Evolutionary conservation across 2,797 vertebrate species (phyloP), one percentile per base, ranked within the genome.

Genomic region (Chromis chromis): DNA sequence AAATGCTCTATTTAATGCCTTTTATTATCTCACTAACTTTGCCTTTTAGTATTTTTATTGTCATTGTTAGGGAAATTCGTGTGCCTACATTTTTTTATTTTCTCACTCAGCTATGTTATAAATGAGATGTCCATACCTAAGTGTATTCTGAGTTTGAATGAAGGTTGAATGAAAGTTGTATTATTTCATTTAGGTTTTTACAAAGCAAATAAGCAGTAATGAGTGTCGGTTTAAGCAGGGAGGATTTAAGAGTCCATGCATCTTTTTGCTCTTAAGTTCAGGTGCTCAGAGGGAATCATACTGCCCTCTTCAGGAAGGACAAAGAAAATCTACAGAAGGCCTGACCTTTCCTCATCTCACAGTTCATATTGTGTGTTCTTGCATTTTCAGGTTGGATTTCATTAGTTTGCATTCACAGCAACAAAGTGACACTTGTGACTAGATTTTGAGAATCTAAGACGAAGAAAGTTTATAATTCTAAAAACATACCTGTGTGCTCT

Each of bases 241-340:
- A 24, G 21, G 8, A 55, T 46, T 17, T n/a, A 36, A 21, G 11
- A 31, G 55, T 40, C 1, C 1, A 2, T 48, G 22, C 1, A 31
- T 49, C 2, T 50, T 42, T 39, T 21, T 13, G 16, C 7, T 42
- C 1, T 10, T 19, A 12, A 31, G 13, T 60, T 4, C 42, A 24
- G 10, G 46, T 12, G 27, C 13, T 56, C 14, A 22, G 21, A 40
- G 9, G 57, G 25, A 33, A 62, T 50, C 63, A 58, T 27, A 52
- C 14, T 36, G 36, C 39, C 62, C 50, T 56, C 57, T 68, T 48
- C 22, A 73, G 52, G 69, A 59, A 12, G 19, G 31, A 27, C 9
- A 21, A 24, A 46, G 12, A 58, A 36, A 54, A 36, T 39, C 14
- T 33, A 27, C 2, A 33, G 57, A 67, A 14, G 27, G 9, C n/a